phyloP scores from a whole-genome alignment of 2,113 vertebrate genomes.

The Falcunculus frontatus region DNA sequence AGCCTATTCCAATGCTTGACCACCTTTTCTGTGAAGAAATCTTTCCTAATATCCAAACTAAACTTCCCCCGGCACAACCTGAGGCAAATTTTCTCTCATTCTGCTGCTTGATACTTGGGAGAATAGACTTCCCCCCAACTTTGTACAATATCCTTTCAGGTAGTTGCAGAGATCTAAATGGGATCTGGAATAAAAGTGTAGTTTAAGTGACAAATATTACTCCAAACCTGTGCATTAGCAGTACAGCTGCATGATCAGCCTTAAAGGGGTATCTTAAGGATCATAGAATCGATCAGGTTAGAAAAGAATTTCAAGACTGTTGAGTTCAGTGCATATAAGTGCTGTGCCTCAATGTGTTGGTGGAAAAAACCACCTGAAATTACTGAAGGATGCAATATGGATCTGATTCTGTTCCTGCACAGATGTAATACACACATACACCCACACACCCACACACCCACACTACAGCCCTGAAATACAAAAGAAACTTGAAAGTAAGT shows the following conservation, averaged over 20 bases:
- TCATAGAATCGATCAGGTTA: neutral
- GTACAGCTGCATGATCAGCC: neutral
- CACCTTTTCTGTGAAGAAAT: neutral
- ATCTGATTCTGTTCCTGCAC: neutral
- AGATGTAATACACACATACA: neutral
- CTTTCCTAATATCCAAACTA: neutral
- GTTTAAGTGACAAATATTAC: neutral
- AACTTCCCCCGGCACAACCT: neutral
- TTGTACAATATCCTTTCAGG: neutral
- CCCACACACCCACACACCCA: accelerated
- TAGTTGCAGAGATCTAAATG: neutral
- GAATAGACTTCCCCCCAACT: neutral
- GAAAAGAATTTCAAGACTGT: neutral
- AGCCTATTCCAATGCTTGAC: neutral
- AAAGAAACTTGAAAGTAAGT: neutral
- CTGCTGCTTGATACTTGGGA: neutral
- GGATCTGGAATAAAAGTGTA: neutral
- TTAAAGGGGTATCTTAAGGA: neutral
- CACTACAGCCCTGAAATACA: neutral
- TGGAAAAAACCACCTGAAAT: neutral
- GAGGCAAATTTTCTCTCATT: neutral
- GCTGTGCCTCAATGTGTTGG: accelerated
- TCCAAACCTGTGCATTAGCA: neutral
- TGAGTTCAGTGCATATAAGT: neutral
- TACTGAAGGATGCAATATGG: neutral